Conservation (phyloP, 1,140 invertebrate species). For the Diorhabda sublineata region DNA sequence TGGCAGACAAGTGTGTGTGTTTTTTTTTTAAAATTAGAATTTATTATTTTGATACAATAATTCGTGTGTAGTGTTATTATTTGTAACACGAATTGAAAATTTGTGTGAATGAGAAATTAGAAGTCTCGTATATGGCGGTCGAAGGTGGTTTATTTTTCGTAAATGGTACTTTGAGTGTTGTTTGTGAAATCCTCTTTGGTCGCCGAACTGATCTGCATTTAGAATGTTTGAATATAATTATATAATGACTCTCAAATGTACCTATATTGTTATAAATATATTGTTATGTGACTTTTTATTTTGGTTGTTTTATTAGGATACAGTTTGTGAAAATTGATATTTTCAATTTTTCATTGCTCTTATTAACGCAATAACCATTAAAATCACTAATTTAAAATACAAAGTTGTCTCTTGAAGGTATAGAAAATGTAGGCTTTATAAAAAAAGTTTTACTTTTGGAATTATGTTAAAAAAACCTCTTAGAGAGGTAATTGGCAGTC, state of each 20-base stretch:
- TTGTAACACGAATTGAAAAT: constrained; percentile 19
- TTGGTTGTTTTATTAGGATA: background rate
- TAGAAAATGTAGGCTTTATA: too few relatives aligned
- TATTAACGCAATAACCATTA: too few relatives aligned
- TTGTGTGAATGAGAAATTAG: constrained; percentile 21
- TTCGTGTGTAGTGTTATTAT: constrained; percentile 26
- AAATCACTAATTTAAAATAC: too few relatives aligned
- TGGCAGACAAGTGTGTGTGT: constrained; percentile 13
- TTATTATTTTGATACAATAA: constrained; percentile 17
- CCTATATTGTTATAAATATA: constrained; percentile 35
- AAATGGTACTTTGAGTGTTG: background rate
- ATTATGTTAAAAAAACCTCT: too few relatives aligned
- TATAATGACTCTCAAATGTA: constrained; percentile 21
- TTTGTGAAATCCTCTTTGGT: constrained; percentile 12
- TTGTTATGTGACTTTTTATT: constrained; percentile 28
- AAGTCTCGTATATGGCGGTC: constrained; percentile 12
- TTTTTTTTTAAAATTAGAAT: background rate
- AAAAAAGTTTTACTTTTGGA: too few relatives aligned
- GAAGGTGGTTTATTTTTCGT: constrained; percentile 14
- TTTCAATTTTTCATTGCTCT: too few relatives aligned
- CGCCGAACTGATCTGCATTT: constrained; percentile 33
- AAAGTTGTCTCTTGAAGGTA: too few relatives aligned
- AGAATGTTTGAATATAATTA: constrained; percentile 21
- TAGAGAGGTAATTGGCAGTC: too few relatives aligned
- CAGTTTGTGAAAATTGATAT: too few relatives aligned